Conservation (phyloP, 2,888 invertebrate species). For the Plutella xylostella region DNA sequence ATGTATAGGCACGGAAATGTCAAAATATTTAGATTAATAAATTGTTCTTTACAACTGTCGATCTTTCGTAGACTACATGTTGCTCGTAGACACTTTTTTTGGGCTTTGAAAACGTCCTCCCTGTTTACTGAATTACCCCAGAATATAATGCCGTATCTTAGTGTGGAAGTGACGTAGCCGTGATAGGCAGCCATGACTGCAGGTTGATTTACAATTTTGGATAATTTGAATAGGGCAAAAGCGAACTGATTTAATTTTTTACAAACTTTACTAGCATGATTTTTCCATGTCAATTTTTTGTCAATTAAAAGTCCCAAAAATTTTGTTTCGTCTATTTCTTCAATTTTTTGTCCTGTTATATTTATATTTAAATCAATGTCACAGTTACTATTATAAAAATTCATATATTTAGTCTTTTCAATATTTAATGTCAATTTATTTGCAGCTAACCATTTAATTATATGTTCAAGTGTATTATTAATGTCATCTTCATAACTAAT, state of each 20-base stretch:
- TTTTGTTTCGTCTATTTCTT: neutral
- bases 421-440: neutral
- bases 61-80: neutral
- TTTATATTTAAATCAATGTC: neutral
- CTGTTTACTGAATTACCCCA: conserved; percentile 4
- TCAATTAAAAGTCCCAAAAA: neutral
- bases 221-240: conserved; percentile 3
- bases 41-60: neutral
- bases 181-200: conserved; percentile 5
- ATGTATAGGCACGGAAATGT: neutral
- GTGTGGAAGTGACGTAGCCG: conserved; percentile 1
- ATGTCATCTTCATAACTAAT: neutral
- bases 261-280: neutral
- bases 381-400: neutral
- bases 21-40: neutral
- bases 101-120: neutral
- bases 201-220: neutral
- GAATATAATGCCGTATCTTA: conserved; percentile 8
- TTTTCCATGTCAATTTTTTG: conserved; percentile 5
- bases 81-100: conserved; percentile 3
- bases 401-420: neutral
- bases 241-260: neutral
- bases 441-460: too few relatives aligned
- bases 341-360: neutral
- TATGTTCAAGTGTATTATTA: neutral